phyloP scores from a whole-genome alignment of 2,797 vertebrate species.

The Sciurus vulgaris region DNA sequence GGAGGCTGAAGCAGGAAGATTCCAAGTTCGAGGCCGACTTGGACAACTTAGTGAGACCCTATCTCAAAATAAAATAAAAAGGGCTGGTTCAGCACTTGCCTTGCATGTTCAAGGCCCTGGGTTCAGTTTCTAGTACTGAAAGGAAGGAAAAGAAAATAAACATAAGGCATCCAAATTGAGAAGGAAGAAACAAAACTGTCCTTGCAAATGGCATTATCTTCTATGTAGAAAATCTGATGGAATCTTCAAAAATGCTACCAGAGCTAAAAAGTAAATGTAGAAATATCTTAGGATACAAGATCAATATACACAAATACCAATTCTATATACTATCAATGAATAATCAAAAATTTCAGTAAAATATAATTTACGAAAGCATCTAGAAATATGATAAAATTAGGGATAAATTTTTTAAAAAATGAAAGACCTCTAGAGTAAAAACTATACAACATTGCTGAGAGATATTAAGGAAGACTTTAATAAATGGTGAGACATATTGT shows the following conservation, averaged over 20 bases:
- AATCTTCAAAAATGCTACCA: neutral
- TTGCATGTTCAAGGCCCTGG: too few species aligned
- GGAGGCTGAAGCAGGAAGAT: neutral
- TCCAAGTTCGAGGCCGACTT: too few species aligned
- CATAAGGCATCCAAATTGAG: neutral
- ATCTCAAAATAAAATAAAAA: too few species aligned
- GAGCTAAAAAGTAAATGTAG: neutral
- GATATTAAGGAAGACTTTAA: neutral
- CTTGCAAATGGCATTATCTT: neutral
- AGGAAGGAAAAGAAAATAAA: too few species aligned
- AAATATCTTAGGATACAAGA: neutral
- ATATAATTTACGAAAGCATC: neutral
- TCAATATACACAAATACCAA: neutral
- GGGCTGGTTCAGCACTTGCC: too few species aligned
- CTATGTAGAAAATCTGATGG: neutral
- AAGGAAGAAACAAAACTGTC: neutral
- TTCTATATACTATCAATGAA: neutral
- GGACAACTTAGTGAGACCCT: too few species aligned
- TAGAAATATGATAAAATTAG: neutral
- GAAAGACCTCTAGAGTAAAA: constrained; percentile 15
- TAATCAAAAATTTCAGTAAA: neutral
- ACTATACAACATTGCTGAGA: neutral
- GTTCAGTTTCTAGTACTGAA: too few species aligned
- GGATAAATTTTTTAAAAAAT: neutral
- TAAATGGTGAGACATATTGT: neutral